phyloP scores from a whole-genome alignment of 2,797 vertebrate genomes.

The Halcyon leucocephala region DNA sequence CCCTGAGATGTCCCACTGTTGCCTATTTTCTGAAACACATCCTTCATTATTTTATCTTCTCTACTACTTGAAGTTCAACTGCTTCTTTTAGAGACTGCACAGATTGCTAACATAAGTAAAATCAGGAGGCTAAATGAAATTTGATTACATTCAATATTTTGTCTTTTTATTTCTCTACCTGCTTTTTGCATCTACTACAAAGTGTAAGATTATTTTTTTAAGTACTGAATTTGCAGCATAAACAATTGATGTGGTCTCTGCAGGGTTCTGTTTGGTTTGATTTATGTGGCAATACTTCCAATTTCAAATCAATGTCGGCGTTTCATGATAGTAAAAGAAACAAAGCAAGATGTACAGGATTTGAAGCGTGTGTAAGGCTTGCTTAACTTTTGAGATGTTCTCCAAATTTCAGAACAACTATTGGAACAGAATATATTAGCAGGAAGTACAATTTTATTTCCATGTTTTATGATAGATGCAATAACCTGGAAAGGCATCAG shows the following conservation, averaged over 20 bases:
- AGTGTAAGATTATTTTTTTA: neutral
- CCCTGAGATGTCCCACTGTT: neutral
- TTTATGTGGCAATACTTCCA: neutral
- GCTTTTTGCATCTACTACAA: neutral
- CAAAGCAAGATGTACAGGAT: neutral
- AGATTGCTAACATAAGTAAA: neutral
- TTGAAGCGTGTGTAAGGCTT: neutral
- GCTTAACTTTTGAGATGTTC: neutral
- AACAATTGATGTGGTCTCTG: neutral
- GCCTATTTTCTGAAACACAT: neutral
- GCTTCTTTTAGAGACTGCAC: neutral
- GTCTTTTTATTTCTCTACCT: neutral
- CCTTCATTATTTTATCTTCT: neutral
- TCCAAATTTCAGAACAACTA: neutral
- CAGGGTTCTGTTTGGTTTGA: neutral
- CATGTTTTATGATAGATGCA: neutral
- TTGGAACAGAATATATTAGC: neutral
- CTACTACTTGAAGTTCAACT: neutral
- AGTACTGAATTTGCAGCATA: neutral
- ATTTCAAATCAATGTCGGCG: fast-evolving
- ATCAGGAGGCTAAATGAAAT: neutral
- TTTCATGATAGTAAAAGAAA: neutral
- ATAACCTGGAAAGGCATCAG: neutral
- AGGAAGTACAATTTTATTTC: neutral
- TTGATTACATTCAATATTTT: neutral